Conservation (phyloP, 2,797 vertebrate genomes). For the Numenius phaeopus region DNA sequence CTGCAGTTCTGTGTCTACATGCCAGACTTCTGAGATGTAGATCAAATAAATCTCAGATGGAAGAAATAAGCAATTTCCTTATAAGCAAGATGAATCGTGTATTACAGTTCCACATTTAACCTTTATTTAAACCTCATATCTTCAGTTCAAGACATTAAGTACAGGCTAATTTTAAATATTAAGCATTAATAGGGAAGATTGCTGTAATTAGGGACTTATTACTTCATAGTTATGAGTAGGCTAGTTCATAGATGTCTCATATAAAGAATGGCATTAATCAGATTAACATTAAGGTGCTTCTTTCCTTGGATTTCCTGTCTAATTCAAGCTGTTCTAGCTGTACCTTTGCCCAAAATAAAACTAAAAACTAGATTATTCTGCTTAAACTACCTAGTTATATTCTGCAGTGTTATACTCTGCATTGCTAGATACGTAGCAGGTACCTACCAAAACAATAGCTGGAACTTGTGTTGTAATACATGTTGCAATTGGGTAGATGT, state of each 20-base stretch:
- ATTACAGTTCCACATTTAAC: background rate
- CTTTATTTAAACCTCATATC: background rate
- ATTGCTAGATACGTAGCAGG: background rate
- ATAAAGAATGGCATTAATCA: background rate
- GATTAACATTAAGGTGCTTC: background rate
- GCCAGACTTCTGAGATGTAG: background rate
- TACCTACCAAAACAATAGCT: background rate
- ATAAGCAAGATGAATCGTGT: background rate
- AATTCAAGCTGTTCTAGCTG: background rate
- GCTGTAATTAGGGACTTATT: slow-evolving; percentile 22
- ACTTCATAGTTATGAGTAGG: background rate
- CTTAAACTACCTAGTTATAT: background rate
- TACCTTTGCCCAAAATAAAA: background rate
- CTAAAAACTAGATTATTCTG: background rate
- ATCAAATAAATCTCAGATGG: background rate
- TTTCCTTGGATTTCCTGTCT: background rate
- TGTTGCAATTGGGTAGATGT: background rate
- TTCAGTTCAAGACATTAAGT: slow-evolving; percentile 38
- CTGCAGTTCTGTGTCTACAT: background rate
- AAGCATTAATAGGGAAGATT: slow-evolving; percentile 38
- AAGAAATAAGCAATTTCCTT: background rate
- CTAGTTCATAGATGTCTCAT: background rate
- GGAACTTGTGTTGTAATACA: background rate
- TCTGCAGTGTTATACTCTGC: background rate
- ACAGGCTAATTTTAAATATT: slow-evolving; percentile 35